A percentile compares a stretch with the other conserved stretches of the same genome.
phyloP scores from a whole-genome alignment of 2,888 invertebrate species.

The Drosophila infuscata region DNA sequence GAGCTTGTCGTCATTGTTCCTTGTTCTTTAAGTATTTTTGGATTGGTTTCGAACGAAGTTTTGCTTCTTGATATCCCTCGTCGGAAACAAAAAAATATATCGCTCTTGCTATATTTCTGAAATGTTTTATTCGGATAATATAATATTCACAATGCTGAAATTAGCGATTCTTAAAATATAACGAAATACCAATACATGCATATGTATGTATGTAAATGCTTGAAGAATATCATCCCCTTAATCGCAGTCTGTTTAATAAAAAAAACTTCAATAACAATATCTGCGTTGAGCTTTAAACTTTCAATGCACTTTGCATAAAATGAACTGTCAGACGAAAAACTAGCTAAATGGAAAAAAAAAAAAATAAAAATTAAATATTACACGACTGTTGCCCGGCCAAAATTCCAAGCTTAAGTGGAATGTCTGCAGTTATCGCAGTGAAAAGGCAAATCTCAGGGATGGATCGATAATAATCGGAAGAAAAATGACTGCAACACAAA shows the following conservation, averaged over 20 bases:
- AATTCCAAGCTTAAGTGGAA: neutral
- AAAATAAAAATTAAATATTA: too few species aligned
- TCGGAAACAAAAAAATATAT: too few species aligned
- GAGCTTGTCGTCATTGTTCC: neutral
- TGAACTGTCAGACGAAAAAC: too few species aligned
- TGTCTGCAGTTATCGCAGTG: neutral
- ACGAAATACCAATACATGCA: neutral
- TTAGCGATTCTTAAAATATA: neutral
- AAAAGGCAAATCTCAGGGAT: neutral
- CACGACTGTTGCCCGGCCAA: neutral
- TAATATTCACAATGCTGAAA: constrained; percentile 1
- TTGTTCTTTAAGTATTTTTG: neutral
- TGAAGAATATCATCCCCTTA: neutral
- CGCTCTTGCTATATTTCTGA: neutral
- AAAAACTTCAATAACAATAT: neutral
- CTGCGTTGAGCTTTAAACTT: neutral
- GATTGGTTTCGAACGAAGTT: neutral
- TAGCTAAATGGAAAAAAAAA: neutral
- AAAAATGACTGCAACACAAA: neutral
- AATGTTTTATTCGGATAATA: neutral
- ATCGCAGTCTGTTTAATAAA: neutral
- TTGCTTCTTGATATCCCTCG: neutral
- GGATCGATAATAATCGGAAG: neutral
- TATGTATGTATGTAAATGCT: neutral
- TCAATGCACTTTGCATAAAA: neutral